Conservation (phyloP, 2,888 invertebrate genomes). For the Drosophila leonis region DNA sequence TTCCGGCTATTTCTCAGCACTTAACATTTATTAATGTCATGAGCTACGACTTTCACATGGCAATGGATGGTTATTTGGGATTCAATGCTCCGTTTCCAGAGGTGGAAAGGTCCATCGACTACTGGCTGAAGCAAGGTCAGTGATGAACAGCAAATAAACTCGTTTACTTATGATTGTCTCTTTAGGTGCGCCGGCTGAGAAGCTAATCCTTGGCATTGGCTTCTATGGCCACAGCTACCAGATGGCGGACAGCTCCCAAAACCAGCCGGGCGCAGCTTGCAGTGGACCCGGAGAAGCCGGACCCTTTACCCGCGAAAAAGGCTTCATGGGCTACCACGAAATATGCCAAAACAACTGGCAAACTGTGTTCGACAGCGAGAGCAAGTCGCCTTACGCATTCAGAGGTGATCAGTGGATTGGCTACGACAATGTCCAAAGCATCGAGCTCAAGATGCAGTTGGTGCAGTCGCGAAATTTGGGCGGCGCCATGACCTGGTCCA, state of each 20-base stretch:
- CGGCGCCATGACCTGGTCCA: slow-evolving; percentile 89
- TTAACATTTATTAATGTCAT: slow-evolving; percentile 77
- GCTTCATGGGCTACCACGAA: slow-evolving; percentile 69
- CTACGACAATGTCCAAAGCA: slow-evolving; percentile 94
- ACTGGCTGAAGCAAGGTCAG: slow-evolving; percentile 88
- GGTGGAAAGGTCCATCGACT: slow-evolving; percentile 93
- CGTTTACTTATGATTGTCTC: neutral
- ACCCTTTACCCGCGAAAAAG: slow-evolving; percentile 49
- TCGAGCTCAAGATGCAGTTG: slow-evolving; percentile 92
- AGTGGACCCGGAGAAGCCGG: slow-evolving; percentile 58
- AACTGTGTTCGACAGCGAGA: slow-evolving; percentile 53
- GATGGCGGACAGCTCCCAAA: slow-evolving; percentile 86
- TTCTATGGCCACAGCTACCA: slow-evolving; percentile 95
- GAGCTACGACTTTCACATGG: slow-evolving; percentile 76
- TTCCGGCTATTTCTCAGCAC: slow-evolving; percentile 66
- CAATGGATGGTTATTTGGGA: slow-evolving; percentile 61
- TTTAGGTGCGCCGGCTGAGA: slow-evolving; percentile 88
- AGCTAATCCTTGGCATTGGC: slow-evolving; percentile 93
- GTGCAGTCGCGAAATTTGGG: slow-evolving; percentile 93
- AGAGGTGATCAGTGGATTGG: slow-evolving; percentile 96
- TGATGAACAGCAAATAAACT: neutral
- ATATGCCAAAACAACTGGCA: slow-evolving; percentile 75
- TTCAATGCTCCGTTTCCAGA: slow-evolving; percentile 87
- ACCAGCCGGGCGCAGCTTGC: slow-evolving; percentile 56
- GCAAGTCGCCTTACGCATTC: slow-evolving; percentile 90